Conservation (phyloP, 2,113 vertebrate species). For the Callipepla californica region DNA sequence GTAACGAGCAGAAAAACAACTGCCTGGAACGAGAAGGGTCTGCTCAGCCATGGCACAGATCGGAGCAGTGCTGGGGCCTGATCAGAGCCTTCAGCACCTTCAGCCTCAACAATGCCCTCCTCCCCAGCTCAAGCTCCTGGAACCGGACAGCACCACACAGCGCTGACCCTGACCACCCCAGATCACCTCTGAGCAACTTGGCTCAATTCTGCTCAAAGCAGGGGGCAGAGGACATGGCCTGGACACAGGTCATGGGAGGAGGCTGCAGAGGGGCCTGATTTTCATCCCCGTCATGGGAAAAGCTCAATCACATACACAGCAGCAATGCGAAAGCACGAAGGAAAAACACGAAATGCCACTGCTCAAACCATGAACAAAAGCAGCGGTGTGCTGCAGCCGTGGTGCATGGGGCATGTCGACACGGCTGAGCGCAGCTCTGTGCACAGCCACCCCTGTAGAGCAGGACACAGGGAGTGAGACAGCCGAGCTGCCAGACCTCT, state of each 20-base stretch:
- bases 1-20: fast-evolving
- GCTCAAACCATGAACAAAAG: background rate
- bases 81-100: background rate
- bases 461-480: fast-evolving
- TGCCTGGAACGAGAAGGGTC: background rate
- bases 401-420: background rate
- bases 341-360: background rate
- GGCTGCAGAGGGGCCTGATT: background rate
- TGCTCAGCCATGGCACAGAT: fast-evolving
- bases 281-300: background rate
- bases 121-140: fast-evolving
- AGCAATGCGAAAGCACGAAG: background rate
- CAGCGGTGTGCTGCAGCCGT: fast-evolving
- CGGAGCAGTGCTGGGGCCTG: background rate
- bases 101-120: background rate
- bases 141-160: fast-evolving
- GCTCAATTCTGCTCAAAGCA: background rate
- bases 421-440: fast-evolving
- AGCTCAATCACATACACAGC: fast-evolving
- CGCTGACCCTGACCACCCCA: background rate
- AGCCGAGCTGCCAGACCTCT: background rate
- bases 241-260: fast-evolving
- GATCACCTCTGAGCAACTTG: background rate
- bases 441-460: background rate
- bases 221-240: background rate